Conservation (phyloP, 37 sponge, comb jelly and placozoan species). For the Crambe crambe region DNA sequence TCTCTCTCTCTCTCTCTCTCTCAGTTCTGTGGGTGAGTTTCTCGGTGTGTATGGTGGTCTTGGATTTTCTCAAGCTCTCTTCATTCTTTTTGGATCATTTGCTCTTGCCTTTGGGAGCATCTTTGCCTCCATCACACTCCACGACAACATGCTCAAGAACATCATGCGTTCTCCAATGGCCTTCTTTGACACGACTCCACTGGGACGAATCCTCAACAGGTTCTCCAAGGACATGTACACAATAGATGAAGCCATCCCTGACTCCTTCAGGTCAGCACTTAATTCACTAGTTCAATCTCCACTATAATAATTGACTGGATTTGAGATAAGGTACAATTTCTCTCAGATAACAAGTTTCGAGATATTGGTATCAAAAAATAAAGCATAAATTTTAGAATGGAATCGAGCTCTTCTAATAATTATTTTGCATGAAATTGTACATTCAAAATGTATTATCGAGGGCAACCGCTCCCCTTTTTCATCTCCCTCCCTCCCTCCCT, state of each 20-base stretch:
- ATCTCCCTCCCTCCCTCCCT: no score
- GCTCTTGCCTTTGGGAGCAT: constrained; percentile 56
- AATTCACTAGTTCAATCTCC: background rate
- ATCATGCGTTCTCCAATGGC: constrained; percentile 84
- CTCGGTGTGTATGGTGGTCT: constrained; percentile 81
- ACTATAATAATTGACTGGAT: no score
- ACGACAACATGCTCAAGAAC: constrained; percentile 59
- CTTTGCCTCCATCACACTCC: constrained; percentile 65
- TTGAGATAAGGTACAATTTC: no score
- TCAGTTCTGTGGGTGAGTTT: constrained; percentile 36
- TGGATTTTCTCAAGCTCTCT: constrained; percentile 51
- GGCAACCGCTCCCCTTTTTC: no score
- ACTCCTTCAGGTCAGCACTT: constrained; percentile 12
- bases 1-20: constrained; percentile 45
- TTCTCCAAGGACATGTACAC: constrained; percentile 93
- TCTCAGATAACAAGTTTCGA: no score
- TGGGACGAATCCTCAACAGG: constrained; percentile 90
- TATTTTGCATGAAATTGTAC: no score
- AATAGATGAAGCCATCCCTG: constrained; percentile 84
- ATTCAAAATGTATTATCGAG: no score
- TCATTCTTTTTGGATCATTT: constrained; percentile 42
- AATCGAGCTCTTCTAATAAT: no score
- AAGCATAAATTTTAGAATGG: no score
- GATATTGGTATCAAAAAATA: no score
- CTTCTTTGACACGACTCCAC: constrained; percentile 96